Percentiles rank a stretch among this genome's conserved stretches.
Evolutionary conservation across 2,113 vertebrate species (phyloP).

Genomic region (human): GRCh38 chr13:80216501-80217000

Average conservation of each 20-base stretch:
- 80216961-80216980: no score
- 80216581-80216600: conserved; percentile 41
- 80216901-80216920: conserved; percentile 1
- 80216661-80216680: conserved; percentile 43
- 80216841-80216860: conserved; percentile 61
- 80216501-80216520: background rate
- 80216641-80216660: background rate
- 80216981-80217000: no score
- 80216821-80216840: conserved; percentile 25
- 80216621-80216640: conserved; percentile 47
- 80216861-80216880: background rate
- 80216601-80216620: background rate
- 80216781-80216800: conserved; percentile 59
- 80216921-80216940: no score
- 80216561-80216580: conserved; percentile 56
- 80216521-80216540: conserved; percentile 26
- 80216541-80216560: conserved; percentile 30
- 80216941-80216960: no score
- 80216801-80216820: conserved; percentile 54
- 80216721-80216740: background rate
- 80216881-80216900: background rate
- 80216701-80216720: conserved; percentile 52
- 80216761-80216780: conserved; percentile 64
- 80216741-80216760: conserved; percentile 27
- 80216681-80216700: conserved; percentile 14